These are phyloP conservation scores for Cecropterus lyciades DNA, from an alignment of 1,140 invertebrate species.

Conservation along the genomic window DNA sequence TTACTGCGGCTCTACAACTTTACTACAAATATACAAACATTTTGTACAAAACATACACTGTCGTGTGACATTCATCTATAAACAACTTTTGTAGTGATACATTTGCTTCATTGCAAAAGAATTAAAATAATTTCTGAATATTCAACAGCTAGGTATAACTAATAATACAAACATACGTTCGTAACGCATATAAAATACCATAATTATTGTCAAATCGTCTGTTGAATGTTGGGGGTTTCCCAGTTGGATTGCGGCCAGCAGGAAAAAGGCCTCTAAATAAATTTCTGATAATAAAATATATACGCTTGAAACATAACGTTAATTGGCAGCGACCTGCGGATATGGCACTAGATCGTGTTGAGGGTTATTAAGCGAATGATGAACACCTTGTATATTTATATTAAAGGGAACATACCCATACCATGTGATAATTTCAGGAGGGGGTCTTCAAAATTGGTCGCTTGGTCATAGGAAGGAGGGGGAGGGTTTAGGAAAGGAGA, in stretches of 20 bases:
- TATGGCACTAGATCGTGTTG: constrained; percentile 13
- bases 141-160: constrained; percentile 40
- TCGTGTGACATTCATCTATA: constrained; percentile 65
- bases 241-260: constrained; percentile 72
- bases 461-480: no score
- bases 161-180: constrained; percentile 46
- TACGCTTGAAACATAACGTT: constrained; percentile 48
- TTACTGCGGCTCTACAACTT: constrained; percentile 59
- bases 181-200: constrained; percentile 54
- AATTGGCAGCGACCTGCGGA: constrained; percentile 37
- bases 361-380: constrained; percentile 7
- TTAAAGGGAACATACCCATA: no score
- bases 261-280: constrained; percentile 71
- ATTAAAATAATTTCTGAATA: background rate
- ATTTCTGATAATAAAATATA: constrained; percentile 68
- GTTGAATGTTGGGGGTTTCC: constrained; percentile 68
- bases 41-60: constrained; percentile 59
- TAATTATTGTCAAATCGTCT: constrained; percentile 78
- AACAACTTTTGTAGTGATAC: background rate
- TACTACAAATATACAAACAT: constrained; percentile 59
- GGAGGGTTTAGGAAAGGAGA: no score
- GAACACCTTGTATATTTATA: background rate
- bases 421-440: no score
- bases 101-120: background rate
- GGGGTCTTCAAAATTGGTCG: no score